Evolutionary conservation across 2,113 vertebrate genomes (phyloP), one percentile per base, ranked within the genome.

Genomic region (Stercorarius parasiticus): DNA sequence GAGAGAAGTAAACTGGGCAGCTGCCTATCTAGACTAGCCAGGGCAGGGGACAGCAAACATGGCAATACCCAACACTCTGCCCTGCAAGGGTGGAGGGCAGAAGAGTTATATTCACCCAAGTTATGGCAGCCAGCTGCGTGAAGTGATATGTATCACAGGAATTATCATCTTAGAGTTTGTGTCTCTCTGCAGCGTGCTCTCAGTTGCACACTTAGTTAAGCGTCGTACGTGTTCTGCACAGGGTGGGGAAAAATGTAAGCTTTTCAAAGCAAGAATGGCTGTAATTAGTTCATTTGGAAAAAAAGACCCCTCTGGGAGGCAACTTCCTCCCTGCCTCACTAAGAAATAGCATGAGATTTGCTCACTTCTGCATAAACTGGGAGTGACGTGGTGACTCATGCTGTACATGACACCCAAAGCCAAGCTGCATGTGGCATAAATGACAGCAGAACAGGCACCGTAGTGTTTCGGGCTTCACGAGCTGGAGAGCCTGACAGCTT

Each of bases 161-260:
- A 43, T 6, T 0, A 55, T 36, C 5, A 15, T 29, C 70, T 10
- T 13, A 1, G 40, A 15, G 21, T 43, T 34, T 61, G 52, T 47
- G n/a, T 12, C 22, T 61, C 69, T 61, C 14, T 17, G 17, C 66
- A 40, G 53, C 0, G 0, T 23, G 0, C 30, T 15, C 47, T 56
- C 45, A 13, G n/a, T 15, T 38, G 26, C 49, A 11, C 49, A 1
- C 27, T 3, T 32, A 32, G 17, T 34, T 43, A 10, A 69, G 43
- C 6, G 19, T 23, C 49, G 43, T 40, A 23, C 0, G 0, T 47
- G 30, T 70, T 90, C 52, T 40, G 47, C 53, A 15, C 2, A 1
- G 32, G 38, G 27, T 40, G 40, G 53, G 26, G 22, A 73, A 40
- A 40, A 85, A 62, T 3, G 9, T 23, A 62, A 81, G 38, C 40